Base-by-base conservation (phyloP, 2,888 invertebrate species). In the Idaea aversata region DNA sequence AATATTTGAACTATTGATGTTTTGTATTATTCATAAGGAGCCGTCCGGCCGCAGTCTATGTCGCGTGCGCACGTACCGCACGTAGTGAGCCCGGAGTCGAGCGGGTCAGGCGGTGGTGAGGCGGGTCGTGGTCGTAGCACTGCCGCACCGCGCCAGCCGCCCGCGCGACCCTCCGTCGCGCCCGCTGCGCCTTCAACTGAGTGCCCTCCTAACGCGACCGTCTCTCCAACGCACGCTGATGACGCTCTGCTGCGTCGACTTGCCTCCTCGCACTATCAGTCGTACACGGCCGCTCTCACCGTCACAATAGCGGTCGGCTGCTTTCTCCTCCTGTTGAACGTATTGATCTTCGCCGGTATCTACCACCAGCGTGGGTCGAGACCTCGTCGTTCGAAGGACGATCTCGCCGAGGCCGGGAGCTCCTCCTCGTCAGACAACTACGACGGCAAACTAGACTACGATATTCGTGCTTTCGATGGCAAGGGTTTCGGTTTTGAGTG, bases 221-320 rank as follows among this genome's bases (percentile, higher is more conserved):
- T 85, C 0, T 79, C 88, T 5, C 80, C 91, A 0, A 83, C 93
- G 57, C 93, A 94, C 65, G 88, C 94, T 5, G 95, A 95, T 65
- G 96, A 95, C 72, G 96, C 96, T 70, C 93, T 97, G 4, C 89
- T 97, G 61, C 95, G 96, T 57, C 95, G 97, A 62, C 91, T 97
- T 6, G 96, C 97, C n/a, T 95, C 95, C 13, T 96, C 96, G 68
- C 97, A 97, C 79, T 97, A 97, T 80, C 97, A 97, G 83, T 97
- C 97, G 68, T 97, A 98, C 85, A 97, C 97, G 5, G 97, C 97
- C 0, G 98, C 98, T 0, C 91, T 98, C 16, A 96, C 97, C 6
- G 97, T 98, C 36, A 98, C 98, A 0, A 97, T 97, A 70, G 97
- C 96, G 0, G 97, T 97, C 7, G 97, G 97, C 0, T 97, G 97